Conservation (phyloP, 2,888 invertebrate genomes). For the Reticulitermes lucifugus region DNA sequence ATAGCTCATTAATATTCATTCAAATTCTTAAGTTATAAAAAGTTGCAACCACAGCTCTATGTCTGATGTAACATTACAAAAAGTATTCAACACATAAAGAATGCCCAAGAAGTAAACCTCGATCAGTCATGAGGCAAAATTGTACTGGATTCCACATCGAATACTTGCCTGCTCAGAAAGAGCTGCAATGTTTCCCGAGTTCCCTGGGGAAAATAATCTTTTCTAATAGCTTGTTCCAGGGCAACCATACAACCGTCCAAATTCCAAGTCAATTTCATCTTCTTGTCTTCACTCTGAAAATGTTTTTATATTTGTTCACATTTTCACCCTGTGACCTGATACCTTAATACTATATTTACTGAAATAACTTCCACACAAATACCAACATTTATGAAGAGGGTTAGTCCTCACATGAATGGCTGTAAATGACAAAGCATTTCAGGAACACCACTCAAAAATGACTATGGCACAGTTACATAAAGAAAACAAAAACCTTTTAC, state of each 20-base stretch:
- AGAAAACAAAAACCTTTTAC: too few relatives aligned
- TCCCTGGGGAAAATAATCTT: slow-evolving; percentile 67
- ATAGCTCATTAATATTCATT: too few relatives aligned
- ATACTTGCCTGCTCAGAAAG: slow-evolving; percentile 65
- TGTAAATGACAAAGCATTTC: too few relatives aligned
- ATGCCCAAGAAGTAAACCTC: not conserved
- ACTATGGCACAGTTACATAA: too few relatives aligned
- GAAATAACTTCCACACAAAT: too few relatives aligned
- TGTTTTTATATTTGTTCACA: not conserved
- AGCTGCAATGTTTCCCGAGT: slow-evolving; percentile 67
- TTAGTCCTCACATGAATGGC: too few relatives aligned
- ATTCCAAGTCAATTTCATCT: slow-evolving; percentile 71
- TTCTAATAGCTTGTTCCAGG: slow-evolving; percentile 67
- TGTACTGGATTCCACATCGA: slow-evolving; percentile 30
- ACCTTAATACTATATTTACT: too few relatives aligned
- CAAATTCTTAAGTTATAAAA: not conserved
- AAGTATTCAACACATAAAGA: not conserved
- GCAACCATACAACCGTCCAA: slow-evolving; percentile 72
- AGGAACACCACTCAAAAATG: too few relatives aligned
- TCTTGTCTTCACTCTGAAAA: slow-evolving; percentile 77
- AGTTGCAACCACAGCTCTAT: not conserved
- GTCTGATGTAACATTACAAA: not conserved
- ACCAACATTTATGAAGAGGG: too few relatives aligned
- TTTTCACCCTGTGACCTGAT: too few relatives aligned
- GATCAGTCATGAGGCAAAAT: slow-evolving; percentile 12